Base-by-base conservation (phyloP, 2,888 invertebrate genomes). In the Sminthurinus aureus region DNA sequence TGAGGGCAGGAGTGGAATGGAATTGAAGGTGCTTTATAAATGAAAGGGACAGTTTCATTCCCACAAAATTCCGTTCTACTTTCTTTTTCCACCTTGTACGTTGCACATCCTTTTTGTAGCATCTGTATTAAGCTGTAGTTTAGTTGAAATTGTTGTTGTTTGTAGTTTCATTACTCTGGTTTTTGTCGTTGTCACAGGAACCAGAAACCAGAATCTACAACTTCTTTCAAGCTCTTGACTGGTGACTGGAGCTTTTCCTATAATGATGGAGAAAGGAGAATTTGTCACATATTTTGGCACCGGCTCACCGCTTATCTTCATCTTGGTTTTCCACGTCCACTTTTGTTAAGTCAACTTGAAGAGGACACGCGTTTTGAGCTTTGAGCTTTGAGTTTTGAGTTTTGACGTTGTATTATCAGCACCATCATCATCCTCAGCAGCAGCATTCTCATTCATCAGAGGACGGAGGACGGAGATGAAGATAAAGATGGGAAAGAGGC, bases 401-500 rank as follows among this genome's bases (percentile, higher is more conserved):
- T n/a, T n/a, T 26, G 26, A 74, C 26, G 26, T 74, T 74, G 18
- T 74, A 74, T 73, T 73, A 24, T 79, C 79, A 66, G 38, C 66
- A 79, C n/a, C n/a, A n/a, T n/a, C n/a, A n/a, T n/a, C n/a, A n/a
- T n/a, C n/a, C n/a, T n/a, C n/a, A n/a, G n/a, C n/a, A n/a, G n/a
- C n/a, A n/a, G n/a, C n/a, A n/a, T n/a, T n/a, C n/a, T 79, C 66
- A 79, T 79, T 79, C 79, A 79, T 79, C 79, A 79, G 38, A 38
- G n/a, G n/a, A n/a, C n/a, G n/a, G n/a, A n/a, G n/a, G n/a, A n/a
- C n/a, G n/a, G n/a, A n/a, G n/a, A n/a, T n/a, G n/a, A n/a, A n/a
- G n/a, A n/a, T n/a, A n/a, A n/a, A n/a, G 38, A 38, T 38, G 38
- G 38, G 6, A 38, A 38, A 38, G 38, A 38, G 79, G 71, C 80